Base-by-base conservation (phyloP, 2,888 invertebrate genomes). In the Lepeophtheirus nordmannii region DNA sequence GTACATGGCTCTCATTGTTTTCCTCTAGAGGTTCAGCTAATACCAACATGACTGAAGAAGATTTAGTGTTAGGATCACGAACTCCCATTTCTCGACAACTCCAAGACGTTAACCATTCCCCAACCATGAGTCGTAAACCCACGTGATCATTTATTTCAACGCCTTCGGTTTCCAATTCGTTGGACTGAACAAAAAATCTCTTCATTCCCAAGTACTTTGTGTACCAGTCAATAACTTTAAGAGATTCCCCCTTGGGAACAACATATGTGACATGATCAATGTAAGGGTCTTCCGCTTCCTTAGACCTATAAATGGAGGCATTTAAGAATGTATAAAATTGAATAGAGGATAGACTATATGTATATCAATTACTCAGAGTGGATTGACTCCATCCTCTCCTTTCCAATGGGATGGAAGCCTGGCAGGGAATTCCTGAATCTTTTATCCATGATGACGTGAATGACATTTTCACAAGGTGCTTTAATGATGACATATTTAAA, bases 231-330 rank as follows among this genome's bases (percentile, higher is more conserved):
- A 78, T 70, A 11, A 77, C 71, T 8, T 69, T 67, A 58, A 70
- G 67, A 5, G 75, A 73, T 65, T 74, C 71, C 11, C 76, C 76
- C 57, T 69, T 68, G 12, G 71, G 68, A 68, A 74, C 74, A 0
- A 74, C 76, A 68, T 74, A 73, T 9, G 78, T 74, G 9, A 78
- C 72, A 71, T 78, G 78, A 70, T 78, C 78, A 68, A 78, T 70
- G 68, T 73, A 72, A 12, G 73, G 71, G 58, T 68, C 69, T 41
- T 61, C 65, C 39, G 65, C 67, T 9, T 63, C 53, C 12, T 61
- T 38, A 8, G 23, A 17, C 10, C n/a, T 61, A 23, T 23, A 59
- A 30, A 23, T 20, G 7, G 7, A 20, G 12, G 17, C 37, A 12
- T 59, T 22, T 38, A 23, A 59, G 37, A 10, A 23, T 38, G n/a